Base-by-base conservation (phyloP, 2,888 invertebrate genomes). In the Aradus depressus region DNA sequence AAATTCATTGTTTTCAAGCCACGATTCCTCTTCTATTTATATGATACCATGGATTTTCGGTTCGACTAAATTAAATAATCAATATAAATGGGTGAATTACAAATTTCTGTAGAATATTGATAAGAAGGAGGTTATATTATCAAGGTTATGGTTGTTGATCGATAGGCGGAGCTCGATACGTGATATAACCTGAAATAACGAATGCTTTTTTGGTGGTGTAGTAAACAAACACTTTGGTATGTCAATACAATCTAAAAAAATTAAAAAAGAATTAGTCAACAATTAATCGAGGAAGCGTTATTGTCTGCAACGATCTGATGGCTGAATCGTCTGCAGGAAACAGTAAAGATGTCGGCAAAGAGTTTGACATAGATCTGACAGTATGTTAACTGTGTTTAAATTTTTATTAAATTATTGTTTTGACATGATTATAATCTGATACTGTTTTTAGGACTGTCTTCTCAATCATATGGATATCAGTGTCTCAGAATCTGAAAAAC, bases 401-500 rank as follows among this genome's bases (percentile, higher is more conserved):
- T 25, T 42, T 12, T 25, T 42, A 14, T 42, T 42, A 34, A 32
- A n/a, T 37, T 45, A 25, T 45, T 18, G 14, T 16, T 28, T 47
- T 47, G 28, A 22, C 38, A 14, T 5, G 16, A 43, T 22, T 44
- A 31, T 43, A n/a, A 19, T 32, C 19, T 14, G n/a, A 16, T 4
- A 3, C n/a, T 8, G n/a, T 28, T 71, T 73, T 57, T 65, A 82
- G 81, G 79, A 80, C 63, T 76, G 75, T 28, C 67, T 84, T 53
- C 66, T 82, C 52, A 77, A 79, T 67, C 81, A 81, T 64, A 76
- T 81, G 64, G 84, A 82, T 68, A 81, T 84, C 63, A 74, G 79
- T 52, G 81, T 84, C 54, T 76, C 81, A 39, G 84, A 84, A 64
- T 81, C 84, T 4, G 84, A 84, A 65, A 84, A 84, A 65, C 72